Evolutionary conservation across 2,113 vertebrate genomes (phyloP), one percentile per base, ranked within the genome.

Genomic region (Clarias macrocephalus): DNA sequence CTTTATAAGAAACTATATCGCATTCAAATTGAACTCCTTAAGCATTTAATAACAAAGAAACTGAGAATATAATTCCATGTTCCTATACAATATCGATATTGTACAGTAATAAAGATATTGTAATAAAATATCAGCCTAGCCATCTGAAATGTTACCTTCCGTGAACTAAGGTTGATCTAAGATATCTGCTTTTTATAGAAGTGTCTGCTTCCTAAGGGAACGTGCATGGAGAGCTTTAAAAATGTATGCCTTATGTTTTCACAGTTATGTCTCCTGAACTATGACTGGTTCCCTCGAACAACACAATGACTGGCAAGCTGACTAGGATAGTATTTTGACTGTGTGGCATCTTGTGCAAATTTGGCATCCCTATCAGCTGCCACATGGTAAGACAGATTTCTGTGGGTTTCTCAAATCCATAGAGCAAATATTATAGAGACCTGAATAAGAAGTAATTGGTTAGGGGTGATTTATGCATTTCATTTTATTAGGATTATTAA

Each of bases 401-500:
- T 48, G 62, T 83, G 62, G 25, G 81, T 83, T 62, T 83, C 21
- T 65, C 37, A 83, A 54, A 66, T 66, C 42, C 81, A 83, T 28
- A 66, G 25, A 66, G 81, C 81, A 66, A 66, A 66, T 25, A 83
- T 54, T 25, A 48, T 42, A n/a, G 60, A 82, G 28, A 42, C 21
- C 80, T 63, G 80, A 37, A 82, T 82, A 82, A 82, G 60, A 65
- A 65, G 48, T 65, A 82, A 82, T 66, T 54, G 81, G 25, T 66
- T 52, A 66, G 81, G 15, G 66, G n/a, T 83, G 81, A 83, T 83
- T 83, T 81, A 65, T 83, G 42, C 62, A 66, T 65, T 83, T 28
- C 66, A 83, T 83, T 83, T 83, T 54, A 83, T 83, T 83, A 83
- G 62, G 81, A 48, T 48, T 66, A 83, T 83, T 48, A 83, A 66